Evolutionary conservation across 2,113 vertebrate species (phyloP).

Genomic region (Petroica traversi): DNA sequence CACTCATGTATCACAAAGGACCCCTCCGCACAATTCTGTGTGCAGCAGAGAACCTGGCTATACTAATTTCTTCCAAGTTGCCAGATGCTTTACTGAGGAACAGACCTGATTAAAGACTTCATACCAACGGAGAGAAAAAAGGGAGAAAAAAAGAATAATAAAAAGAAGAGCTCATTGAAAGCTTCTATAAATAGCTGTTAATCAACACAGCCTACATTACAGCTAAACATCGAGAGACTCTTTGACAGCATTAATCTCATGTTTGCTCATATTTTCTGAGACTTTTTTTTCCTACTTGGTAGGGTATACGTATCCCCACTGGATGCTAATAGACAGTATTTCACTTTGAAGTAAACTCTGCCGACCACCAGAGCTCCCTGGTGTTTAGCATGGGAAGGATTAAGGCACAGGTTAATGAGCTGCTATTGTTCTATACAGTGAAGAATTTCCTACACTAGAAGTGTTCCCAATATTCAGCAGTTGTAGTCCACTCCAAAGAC

Average conservation of each 20-base stretch:
- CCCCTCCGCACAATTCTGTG: background rate
- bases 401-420: conserved; percentile 4
- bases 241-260: background rate
- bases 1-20: background rate
- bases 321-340: background rate
- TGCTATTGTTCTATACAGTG: accelerated
- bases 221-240: conserved; percentile 8
- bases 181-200: background rate
- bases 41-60: background rate
- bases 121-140: background rate
- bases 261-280: background rate
- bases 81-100: background rate
- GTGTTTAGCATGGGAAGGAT: background rate
- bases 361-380: background rate
- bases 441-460: background rate
- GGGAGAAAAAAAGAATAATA: background rate
- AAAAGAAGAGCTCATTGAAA: background rate
- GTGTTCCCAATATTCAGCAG: background rate
- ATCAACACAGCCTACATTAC: background rate
- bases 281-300: background rate
- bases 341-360: conserved; percentile 15
- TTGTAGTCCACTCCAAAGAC: background rate
- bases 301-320: background rate
- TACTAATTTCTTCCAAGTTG: background rate
- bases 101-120: background rate